Percentiles rank a stretch among this genome's conserved stretches.
These are phyloP conservation scores for Solea senegalensis DNA, from an alignment of 2,113 vertebrate genomes.

Conservation along the genomic window DNA sequence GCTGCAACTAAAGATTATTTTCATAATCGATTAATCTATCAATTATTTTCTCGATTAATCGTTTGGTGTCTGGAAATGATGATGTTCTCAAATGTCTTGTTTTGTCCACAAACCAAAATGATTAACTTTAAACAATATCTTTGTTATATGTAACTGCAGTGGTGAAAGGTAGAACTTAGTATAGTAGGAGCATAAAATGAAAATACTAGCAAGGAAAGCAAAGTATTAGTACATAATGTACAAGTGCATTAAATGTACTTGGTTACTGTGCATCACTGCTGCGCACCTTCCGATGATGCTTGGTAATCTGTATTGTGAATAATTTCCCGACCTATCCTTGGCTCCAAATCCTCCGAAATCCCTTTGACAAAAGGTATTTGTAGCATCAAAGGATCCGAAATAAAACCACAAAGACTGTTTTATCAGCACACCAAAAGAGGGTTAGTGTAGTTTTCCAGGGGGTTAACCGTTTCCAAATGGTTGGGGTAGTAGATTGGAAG, in stretches of 20 bases:
- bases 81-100: too few relatives aligned
- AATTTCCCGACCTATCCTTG: constrained; percentile 19
- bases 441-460: constrained; percentile 81
- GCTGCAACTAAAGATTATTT: too few relatives aligned
- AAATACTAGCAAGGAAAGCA: too few relatives aligned
- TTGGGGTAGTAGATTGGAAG: constrained; percentile 85
- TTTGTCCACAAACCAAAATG: too few relatives aligned
- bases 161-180: too few relatives aligned
- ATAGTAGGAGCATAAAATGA: too few relatives aligned
- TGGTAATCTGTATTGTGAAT: constrained; percentile 24
- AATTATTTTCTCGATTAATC: too few relatives aligned
- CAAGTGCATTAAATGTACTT: background rate
- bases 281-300: background rate
- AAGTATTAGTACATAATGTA: too few relatives aligned
- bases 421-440: constrained; percentile 72
- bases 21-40: too few relatives aligned
- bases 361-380: constrained; percentile 42
- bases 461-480: constrained; percentile 87
- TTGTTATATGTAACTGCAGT: too few relatives aligned
- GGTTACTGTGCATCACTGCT: background rate
- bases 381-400: constrained; percentile 65
- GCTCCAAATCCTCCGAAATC: constrained; percentile 39
- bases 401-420: constrained; percentile 70
- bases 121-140: too few relatives aligned
- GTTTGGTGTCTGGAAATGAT: too few relatives aligned